A percentile compares a stretch with the other conserved stretches of the same genome.
phyloP scores from a whole-genome alignment of 2,113 vertebrate genomes.

The Amazona vittata region DNA sequence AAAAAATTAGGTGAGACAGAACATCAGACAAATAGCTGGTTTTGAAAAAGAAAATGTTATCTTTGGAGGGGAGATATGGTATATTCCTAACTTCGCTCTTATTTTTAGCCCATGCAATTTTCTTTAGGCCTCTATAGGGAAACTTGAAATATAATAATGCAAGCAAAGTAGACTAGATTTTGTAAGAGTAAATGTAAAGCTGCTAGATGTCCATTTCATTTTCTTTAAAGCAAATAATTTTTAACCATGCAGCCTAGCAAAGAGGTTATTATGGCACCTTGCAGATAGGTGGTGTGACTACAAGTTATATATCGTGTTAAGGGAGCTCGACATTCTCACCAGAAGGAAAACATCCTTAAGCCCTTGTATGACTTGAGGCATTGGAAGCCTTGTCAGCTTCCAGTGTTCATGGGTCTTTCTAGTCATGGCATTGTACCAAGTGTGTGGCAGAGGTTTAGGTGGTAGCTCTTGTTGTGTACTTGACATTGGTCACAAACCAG shows the following conservation, averaged over 20 bases:
- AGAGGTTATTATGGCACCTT: rapidly evolving
- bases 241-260: neutral
- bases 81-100: neutral
- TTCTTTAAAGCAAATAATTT: neutral
- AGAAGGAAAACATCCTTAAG: neutral
- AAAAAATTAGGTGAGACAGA: neutral
- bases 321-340: neutral
- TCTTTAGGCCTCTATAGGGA: neutral
- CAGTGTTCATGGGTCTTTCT: neutral
- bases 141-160: neutral
- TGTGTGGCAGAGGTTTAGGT: neutral
- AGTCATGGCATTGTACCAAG: neutral
- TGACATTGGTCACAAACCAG: neutral
- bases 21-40: neutral
- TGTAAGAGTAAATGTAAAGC: neutral
- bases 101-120: neutral
- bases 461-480: neutral
- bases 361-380: neutral
- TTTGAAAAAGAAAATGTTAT: neutral
- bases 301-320: rapidly evolving
- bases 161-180: neutral
- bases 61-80: neutral
- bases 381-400: neutral
- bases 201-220: neutral
- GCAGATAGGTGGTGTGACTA: neutral